Evolutionary conservation across 2,888 invertebrate species (phyloP).

Genomic region (Epirrita christyi): DNA sequence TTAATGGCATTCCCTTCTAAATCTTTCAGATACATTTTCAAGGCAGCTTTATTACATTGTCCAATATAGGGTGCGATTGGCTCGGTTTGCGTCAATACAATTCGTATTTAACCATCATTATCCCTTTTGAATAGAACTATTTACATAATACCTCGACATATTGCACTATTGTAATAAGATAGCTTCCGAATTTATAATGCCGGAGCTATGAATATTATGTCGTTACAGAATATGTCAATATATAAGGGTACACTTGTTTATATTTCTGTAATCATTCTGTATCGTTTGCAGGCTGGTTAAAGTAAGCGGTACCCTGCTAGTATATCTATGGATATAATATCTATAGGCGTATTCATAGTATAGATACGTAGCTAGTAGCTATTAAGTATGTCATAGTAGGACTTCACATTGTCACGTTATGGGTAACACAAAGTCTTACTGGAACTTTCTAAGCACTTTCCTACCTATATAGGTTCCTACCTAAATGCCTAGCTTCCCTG

Average conservation of each 20-base stretch:
- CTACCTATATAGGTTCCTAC: too few relatives aligned
- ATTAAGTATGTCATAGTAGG: too few relatives aligned
- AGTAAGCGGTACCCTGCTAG: too few relatives aligned
- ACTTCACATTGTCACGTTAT: too few relatives aligned
- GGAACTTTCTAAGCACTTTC: too few relatives aligned
- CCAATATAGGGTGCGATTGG: conserved; percentile 38
- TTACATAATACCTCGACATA: conserved; percentile 60
- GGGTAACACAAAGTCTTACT: too few relatives aligned
- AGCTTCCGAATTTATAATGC: conserved; percentile 50
- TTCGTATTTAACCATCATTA: conserved; percentile 57
- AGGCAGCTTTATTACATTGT: conserved; percentile 41
- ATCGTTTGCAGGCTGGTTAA: too few relatives aligned
- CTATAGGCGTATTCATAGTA: too few relatives aligned
- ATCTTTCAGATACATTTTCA: conserved; percentile 37
- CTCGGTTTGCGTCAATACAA: conserved; percentile 37
- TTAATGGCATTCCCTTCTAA: conserved; percentile 34
- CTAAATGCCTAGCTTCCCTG: too few relatives aligned
- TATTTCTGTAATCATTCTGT: background rate
- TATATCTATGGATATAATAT: too few relatives aligned
- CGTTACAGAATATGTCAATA: background rate
- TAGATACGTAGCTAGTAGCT: background rate
- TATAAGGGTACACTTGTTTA: background rate
- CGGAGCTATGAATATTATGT: conserved; percentile 29
- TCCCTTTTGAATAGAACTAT: conserved; percentile 58
- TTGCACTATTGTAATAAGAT: conserved; percentile 57